Conservation (phyloP, 1,140 invertebrate genomes). For the Nasonia giraulti region DNA sequence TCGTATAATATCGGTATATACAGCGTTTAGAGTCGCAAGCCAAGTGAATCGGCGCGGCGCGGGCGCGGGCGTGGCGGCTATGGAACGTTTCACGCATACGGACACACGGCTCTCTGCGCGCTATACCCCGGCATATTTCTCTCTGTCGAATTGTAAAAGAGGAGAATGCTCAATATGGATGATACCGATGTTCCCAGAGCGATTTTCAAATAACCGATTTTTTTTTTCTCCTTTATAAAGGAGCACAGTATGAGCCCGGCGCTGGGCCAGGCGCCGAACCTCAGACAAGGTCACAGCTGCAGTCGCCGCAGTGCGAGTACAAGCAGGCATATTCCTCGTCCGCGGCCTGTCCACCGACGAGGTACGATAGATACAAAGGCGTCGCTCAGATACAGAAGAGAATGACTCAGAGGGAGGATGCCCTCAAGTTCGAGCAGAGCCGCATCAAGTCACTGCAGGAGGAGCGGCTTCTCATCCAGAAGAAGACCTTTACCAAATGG, state of each 20-base stretch:
- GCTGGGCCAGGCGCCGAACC: conserved; percentile 75
- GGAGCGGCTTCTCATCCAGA: conserved; percentile 97
- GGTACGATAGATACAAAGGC: conserved; percentile 44
- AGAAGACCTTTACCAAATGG: conserved; percentile 99
- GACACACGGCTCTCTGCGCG: not conserved
- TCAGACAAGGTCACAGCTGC: conserved; percentile 56
- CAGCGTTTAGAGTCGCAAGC: not conserved
- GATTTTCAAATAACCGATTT: no score
- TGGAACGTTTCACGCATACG: conserved; percentile 5
- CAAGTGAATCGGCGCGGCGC: conserved; percentile 33
- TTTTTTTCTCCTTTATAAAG: conserved; percentile 64
- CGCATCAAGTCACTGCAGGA: conserved; percentile 97
- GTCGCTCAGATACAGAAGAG: conserved; percentile 74
- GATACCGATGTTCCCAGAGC: not conserved
- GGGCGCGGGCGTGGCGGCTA: conserved; percentile 31
- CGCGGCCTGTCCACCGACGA: conserved; percentile 11
- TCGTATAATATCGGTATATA: not conserved
- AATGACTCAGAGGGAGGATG: conserved; percentile 93
- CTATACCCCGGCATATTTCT: not conserved
- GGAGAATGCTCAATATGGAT: not conserved
- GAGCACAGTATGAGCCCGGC: conserved; percentile 83
- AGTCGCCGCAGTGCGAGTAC: not conserved
- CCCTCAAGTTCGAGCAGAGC: conserved; percentile 95
- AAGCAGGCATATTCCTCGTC: conserved; percentile 26
- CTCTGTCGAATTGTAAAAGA: not conserved